Conservation (phyloP, 2,888 invertebrate genomes). For the Atherix ibis region DNA sequence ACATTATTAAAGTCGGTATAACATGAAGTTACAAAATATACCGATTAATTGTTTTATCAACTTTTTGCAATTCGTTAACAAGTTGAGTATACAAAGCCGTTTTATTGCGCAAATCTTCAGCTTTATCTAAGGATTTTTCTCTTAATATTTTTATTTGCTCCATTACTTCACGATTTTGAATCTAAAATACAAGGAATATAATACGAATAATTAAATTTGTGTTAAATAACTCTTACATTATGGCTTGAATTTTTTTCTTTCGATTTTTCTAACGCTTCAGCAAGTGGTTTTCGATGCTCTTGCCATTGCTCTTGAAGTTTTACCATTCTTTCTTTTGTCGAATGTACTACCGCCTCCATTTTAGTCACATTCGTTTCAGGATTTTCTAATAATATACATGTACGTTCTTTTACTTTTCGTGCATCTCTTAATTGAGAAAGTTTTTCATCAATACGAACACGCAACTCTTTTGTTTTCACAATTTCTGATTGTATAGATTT, state of each 20-base stretch:
- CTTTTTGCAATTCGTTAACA: constrained; percentile 33
- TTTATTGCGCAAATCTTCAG: constrained; percentile 26
- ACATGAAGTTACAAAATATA: constrained; percentile 12
- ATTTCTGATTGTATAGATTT: constrained; percentile 13
- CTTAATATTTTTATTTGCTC: constrained; percentile 16
- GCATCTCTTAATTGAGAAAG: constrained; percentile 31
- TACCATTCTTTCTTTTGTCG: constrained; percentile 44
- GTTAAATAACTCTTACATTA: constrained; percentile 19
- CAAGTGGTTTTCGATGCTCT: constrained; percentile 47
- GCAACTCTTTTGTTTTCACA: constrained; percentile 18
- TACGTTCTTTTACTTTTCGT: constrained; percentile 40
- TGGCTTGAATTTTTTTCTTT: constrained; percentile 24
- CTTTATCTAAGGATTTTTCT: constrained; percentile 29
- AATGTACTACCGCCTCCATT: constrained; percentile 41
- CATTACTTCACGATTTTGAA: constrained; percentile 9
- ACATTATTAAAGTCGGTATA: neutral
- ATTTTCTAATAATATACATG: constrained; percentile 46
- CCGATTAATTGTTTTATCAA: constrained; percentile 40
- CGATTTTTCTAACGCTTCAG: constrained; percentile 35
- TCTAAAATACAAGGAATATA: constrained; percentile 3
- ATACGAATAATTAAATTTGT: constrained; percentile 5
- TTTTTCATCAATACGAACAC: constrained; percentile 28
- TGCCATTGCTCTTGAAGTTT: constrained; percentile 58
- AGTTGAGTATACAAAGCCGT: constrained; percentile 32
- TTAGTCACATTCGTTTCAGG: constrained; percentile 44